Conservation (phyloP, 2,888 invertebrate genomes). For the Drosophila lutescens region DNA sequence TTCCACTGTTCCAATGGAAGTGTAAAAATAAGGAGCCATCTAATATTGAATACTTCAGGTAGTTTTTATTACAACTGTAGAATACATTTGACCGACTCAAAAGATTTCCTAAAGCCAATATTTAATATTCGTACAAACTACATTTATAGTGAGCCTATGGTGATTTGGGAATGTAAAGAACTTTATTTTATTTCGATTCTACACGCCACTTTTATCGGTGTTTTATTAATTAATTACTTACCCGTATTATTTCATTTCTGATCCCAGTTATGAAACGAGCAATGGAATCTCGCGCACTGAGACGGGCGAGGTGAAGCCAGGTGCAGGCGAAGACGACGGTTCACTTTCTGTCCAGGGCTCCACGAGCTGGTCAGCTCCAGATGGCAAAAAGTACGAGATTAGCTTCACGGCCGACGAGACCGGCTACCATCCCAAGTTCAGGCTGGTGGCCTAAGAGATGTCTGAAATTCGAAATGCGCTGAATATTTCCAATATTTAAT, state of each 20-base stretch:
- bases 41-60: too few species aligned
- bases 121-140: too few species aligned
- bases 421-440: constrained; percentile 85
- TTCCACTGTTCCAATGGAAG: too few species aligned
- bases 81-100: too few species aligned
- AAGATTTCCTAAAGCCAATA: too few species aligned
- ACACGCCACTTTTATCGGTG: too few species aligned
- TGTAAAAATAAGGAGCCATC: too few species aligned
- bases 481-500: background rate
- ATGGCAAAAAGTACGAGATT: constrained; percentile 85
- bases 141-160: too few species aligned
- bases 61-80: too few species aligned
- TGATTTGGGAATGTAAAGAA: too few species aligned
- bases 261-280: constrained; percentile 84
- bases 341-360: constrained; percentile 87
- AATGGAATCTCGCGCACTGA: constrained; percentile 84
- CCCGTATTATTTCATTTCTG: background rate
- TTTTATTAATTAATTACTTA: background rate
- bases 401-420: constrained; percentile 86
- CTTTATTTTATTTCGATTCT: too few species aligned
- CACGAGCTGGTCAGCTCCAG: constrained; percentile 86
- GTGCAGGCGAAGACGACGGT: constrained; percentile 82
- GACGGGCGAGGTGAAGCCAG: constrained; percentile 83
- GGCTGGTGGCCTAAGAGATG: constrained; percentile 68
- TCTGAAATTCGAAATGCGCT: constrained; percentile 5